These are phyloP conservation scores for Entosphenus tridentatus DNA, from an alignment of 2,113 vertebrate genomes.

Conservation along the genomic window DNA sequence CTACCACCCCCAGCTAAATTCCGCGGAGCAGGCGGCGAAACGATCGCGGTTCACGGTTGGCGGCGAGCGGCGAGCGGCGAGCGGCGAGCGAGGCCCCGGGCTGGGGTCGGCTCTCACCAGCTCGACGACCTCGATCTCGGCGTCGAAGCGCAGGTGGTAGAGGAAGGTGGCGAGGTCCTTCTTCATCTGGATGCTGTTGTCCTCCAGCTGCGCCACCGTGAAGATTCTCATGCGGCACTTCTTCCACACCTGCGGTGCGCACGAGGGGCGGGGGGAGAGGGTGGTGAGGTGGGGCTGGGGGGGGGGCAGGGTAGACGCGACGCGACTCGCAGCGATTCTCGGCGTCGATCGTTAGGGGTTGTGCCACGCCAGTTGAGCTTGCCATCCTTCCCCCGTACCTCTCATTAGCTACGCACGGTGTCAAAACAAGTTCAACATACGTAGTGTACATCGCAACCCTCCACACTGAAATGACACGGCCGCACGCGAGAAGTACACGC, in stretches of 20 bases:
- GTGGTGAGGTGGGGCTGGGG: neutral
- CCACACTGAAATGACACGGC: too few species aligned
- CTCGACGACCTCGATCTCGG: constrained; percentile 92
- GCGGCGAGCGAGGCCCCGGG: too few species aligned
- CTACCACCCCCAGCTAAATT: too few species aligned
- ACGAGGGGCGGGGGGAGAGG: neutral
- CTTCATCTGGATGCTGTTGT: constrained; percentile 99
- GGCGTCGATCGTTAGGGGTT: neutral
- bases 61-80: too few species aligned
- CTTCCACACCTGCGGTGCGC: constrained; percentile 51
- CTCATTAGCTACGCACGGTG: too few species aligned
- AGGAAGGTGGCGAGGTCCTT: constrained; percentile 80
- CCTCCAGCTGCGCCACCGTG: constrained; percentile 93
- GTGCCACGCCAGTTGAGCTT: neutral
- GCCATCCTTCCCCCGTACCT: neutral
- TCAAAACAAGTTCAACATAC: too few species aligned
- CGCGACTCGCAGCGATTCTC: neutral
- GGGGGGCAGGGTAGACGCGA: too few species aligned
- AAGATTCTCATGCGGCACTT: constrained; percentile 95
- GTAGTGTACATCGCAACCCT: too few species aligned
- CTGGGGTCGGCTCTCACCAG: constrained; percentile 35
- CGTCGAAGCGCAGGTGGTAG: constrained; percentile 83
- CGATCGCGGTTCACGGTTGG: too few species aligned
- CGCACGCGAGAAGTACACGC: too few species aligned
- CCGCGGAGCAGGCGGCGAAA: too few species aligned